Conservation (phyloP, 2,797 vertebrate species). For the Stomatorhinus walkeri region DNA sequence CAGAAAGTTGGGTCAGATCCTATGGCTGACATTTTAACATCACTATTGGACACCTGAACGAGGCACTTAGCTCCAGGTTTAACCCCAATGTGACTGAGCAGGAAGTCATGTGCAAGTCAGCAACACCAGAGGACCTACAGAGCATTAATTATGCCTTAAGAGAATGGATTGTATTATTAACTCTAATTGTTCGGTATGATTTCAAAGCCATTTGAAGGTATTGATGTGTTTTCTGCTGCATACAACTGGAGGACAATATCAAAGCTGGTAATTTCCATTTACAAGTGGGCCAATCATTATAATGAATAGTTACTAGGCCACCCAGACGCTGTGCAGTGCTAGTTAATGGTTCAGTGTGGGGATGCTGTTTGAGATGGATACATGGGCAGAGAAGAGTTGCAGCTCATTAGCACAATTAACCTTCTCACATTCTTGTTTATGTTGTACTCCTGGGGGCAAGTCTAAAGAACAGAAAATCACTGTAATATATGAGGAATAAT, state of each 20-base stretch:
- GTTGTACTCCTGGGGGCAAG: not conserved
- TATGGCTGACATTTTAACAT: not conserved
- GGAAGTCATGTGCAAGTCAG: not conserved
- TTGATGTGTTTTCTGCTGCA: constrained; percentile 8
- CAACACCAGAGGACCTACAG: constrained; percentile 18
- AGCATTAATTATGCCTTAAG: constrained; percentile 27
- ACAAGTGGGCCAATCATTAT: constrained; percentile 30
- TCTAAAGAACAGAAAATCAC: not conserved
- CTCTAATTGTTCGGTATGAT: constrained; percentile 39
- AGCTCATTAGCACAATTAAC: constrained; percentile 29
- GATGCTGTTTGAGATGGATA: constrained; percentile 27
- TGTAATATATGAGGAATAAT: not conserved
- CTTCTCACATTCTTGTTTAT: constrained; percentile 3
- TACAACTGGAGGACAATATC: constrained; percentile 27
- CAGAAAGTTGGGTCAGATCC: not conserved
- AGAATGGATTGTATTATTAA: constrained; percentile 35
- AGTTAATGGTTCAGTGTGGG: constrained; percentile 12
- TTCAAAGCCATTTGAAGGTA: constrained; percentile 32
- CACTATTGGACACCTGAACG: not conserved
- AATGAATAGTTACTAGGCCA: not conserved
- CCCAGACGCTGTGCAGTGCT: constrained; percentile 4
- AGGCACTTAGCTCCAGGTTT: not conserved
- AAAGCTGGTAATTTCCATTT: constrained; percentile 29
- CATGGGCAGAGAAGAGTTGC: constrained; percentile 22
- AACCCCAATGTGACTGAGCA: not conserved